Evolutionary conservation across 2,797 vertebrate genomes (phyloP), one percentile per base, ranked within the genome.

Genomic region (Acanthurus leucopareius): DNA sequence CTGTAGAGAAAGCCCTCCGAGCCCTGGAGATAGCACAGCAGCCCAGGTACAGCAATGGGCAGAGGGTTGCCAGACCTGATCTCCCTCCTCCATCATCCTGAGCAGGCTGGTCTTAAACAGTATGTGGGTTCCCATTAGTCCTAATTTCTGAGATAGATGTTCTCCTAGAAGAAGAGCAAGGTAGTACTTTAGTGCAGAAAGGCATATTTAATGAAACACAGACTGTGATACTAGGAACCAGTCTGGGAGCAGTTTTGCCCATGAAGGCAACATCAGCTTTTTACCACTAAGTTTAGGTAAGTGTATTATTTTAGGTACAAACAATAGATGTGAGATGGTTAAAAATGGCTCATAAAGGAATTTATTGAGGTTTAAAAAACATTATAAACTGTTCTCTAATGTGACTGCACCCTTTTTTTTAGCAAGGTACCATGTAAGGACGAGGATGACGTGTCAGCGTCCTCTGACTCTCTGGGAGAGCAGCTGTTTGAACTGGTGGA

Each of bases 381-480:
- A 4, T 54, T 42, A 28, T 8, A 44, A 2, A 16, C 17, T 2
- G 14, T 78, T 14, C 67, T 70, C 10, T 77, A 35, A 28, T 32
- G 11, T 69, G 5, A 13, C 22, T 69, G 10, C 3, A 19, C 44
- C 28, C 28, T 32, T 19, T 77, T 19, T 72, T 47, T 19, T 71
- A 91, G 92, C 58, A 80, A 69, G 35, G 32, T 20, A 10, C 47
- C 73, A 0, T 65, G 58, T 54, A 91, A 89, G 22, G 85, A 90
- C 3, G 94, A 94, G 2, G 95, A 96, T 28, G 85, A 89, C 0
- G 79, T 67, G n/a, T 96, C 95, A 0, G 78, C n/a, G 10, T 95
- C 95, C 9, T 95, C 95, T 1, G 95, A 96, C 86, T 96, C 95
- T 53, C 75, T 96, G 79, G 96, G 96, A 7, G 96, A 96, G 82